phyloP scores from a whole-genome alignment of 2,113 vertebrate species.

The Phalacrocorax pelagicus region DNA sequence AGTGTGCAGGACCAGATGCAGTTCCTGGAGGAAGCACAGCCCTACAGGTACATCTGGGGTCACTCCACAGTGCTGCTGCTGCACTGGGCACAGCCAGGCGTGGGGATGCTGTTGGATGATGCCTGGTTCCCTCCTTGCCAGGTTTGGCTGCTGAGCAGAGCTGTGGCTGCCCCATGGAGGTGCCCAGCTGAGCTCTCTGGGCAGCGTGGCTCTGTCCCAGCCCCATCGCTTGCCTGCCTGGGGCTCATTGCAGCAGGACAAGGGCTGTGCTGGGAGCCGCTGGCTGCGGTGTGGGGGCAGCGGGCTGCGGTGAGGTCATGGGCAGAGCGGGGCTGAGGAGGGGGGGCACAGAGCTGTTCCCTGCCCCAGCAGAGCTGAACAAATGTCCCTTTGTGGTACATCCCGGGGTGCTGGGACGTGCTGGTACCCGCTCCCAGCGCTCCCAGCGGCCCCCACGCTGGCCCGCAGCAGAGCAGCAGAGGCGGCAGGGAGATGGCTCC shows the following conservation, averaged over 20 bases:
- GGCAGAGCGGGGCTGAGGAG: background rate
- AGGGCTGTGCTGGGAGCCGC: background rate
- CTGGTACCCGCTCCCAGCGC: constrained; percentile 20
- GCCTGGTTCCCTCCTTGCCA: accelerated
- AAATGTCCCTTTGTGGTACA: constrained; percentile 44
- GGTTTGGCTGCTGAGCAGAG: background rate
- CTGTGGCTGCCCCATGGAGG: background rate
- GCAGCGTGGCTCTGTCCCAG: background rate
- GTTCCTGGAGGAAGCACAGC: constrained; percentile 90
- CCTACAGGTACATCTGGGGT: constrained; percentile 81
- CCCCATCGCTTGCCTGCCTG: background rate
- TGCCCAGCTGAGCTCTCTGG: accelerated
- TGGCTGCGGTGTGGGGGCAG: background rate
- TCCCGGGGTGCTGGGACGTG: constrained; percentile 20
- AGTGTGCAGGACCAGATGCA: constrained; percentile 91
- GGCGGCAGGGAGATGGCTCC: background rate
- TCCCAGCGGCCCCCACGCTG: background rate
- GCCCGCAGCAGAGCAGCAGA: background rate
- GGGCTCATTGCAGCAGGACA: accelerated
- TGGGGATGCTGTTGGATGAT: accelerated
- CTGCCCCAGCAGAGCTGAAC: background rate
- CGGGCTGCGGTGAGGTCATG: background rate
- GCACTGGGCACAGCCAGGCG: background rate
- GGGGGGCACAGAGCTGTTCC: background rate
- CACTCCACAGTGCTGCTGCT: accelerated